Base-by-base conservation (phyloP, 1,140 invertebrate genomes). In the Sarcophaga bullata region DNA sequence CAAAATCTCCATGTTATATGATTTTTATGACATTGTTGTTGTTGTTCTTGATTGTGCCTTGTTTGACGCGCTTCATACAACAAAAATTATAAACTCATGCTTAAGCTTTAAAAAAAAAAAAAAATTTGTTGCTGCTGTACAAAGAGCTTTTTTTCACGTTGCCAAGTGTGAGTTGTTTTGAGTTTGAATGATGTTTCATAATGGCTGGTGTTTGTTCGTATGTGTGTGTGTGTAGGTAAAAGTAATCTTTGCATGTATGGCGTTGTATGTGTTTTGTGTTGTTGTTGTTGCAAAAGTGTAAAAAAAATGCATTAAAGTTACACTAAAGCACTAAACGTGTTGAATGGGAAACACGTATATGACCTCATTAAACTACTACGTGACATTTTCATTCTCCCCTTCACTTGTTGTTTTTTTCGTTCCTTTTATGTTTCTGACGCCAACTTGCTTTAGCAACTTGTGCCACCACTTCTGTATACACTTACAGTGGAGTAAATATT, bases 221-320 rank as follows among this genome's bases (percentile, higher is more conserved):
- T 62, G 58, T 62, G 8, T n/a, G 15, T 62, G 4, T 37, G 25
- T 37, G 4, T 37, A 37, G 25, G 25, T 4, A 37, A 37, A 37
- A 37, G 25, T 37, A 37, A 37, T 52, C 50, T 9, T 52, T 52
- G 50, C 6, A 52, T 52, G 50, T 1, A 52, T 37, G 25, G 6
- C 50, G 8, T n/a, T n/a, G n/a, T n/a, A n/a, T n/a, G n/a, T n/a
- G 50, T 52, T 52, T 0, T 52, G 50, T 52, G 13, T 52, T 37
- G 25, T 62, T 62, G 58, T n/a, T n/a, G n/a, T n/a, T n/a, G 5
- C 17, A n/a, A 17, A 17, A 62, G 58, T n/a, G 58, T 62, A 62
- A 62, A 62, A 62, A 62, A n/a, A 62, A 62, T 62, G 58, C 58
- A 62, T 62, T 62, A 62, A 62, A 62, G 58, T 62, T 62, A 62